Base-by-base conservation (phyloP, 2,888 invertebrate genomes). In the Idaea aversata region DNA sequence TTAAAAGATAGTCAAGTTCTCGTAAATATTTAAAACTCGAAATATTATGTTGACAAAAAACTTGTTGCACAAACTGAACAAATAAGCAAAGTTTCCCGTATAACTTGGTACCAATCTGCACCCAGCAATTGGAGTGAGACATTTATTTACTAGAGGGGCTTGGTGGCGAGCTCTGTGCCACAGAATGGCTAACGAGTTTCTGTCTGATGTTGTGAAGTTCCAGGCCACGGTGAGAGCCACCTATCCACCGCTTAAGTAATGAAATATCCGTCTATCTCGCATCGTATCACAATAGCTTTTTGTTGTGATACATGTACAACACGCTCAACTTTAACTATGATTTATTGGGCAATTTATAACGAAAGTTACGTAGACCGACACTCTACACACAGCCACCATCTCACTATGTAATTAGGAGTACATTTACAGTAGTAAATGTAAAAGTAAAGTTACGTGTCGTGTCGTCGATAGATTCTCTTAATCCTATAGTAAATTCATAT, bases 131-230 rank as follows among this genome's bases (percentile, higher is more conserved):
- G 75, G 71, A 79, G 73, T 74, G 77, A 77, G 76, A 77, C 73
- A 79, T 82, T 79, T 82, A 78, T 82, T 78, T 75, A 75, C 73
- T 72, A 71, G 66, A 67, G 68, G 64, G 69, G 67, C 36, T 38
- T 13, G 61, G 15, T 38, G 61, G 68, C 25, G 61, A 59, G 64
- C 63, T 38, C 35, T 36, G 16, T 57, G 10, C 36, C 63, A 34
- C 65, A 68, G 71, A 75, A 70, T 74, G 75, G 78, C 77, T 83
- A 84, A 85, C 82, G 84, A 85, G 84, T 82, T 84, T 82, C 81
- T 75, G 77, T 76, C 77, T 76, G 78, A 80, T 83, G 79, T 83
- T 80, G 82, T 77, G 79, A 82, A 84, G 75, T 84, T 80, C 68
- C 77, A 75, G 80, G 82, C 82, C 80, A 79, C 76, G 74, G 72